phyloP scores from a whole-genome alignment of 2,797 vertebrate genomes.

The Novumbra hubbsi region DNA sequence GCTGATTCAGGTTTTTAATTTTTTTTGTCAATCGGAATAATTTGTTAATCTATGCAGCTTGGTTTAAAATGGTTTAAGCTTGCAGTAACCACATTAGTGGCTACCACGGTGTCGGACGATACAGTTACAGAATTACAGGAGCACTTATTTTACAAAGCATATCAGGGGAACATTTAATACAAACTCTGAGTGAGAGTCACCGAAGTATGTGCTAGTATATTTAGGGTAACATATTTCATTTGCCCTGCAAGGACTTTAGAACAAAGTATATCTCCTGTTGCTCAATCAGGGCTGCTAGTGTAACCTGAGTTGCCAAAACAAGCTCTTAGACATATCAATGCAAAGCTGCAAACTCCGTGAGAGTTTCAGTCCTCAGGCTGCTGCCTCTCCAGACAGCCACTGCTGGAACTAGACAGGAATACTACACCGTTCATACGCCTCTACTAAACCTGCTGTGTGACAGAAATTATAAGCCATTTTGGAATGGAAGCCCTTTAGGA shows the following conservation, averaged over 20 bases:
- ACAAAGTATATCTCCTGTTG: conserved; percentile 28
- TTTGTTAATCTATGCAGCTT: too few relatives aligned
- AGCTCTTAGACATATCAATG: conserved; percentile 12
- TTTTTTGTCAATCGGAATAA: too few relatives aligned
- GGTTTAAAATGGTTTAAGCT: too few relatives aligned
- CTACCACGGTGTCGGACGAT: too few relatives aligned
- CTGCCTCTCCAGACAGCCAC: conserved; percentile 1
- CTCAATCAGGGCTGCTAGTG: conserved; percentile 43
- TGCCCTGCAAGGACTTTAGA: conserved; percentile 16
- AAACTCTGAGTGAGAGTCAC: too few relatives aligned
- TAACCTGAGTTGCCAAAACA: conserved; percentile 35
- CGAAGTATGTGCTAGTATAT: too few relatives aligned
- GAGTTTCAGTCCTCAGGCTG: conserved; percentile 35
- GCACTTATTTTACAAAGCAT: too few relatives aligned
- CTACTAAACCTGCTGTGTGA: conserved; percentile 19
- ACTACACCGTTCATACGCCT: not conserved
- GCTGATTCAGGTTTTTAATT: too few relatives aligned
- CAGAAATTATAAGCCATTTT: conserved; percentile 37
- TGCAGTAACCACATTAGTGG: too few relatives aligned
- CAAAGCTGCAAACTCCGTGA: not conserved
- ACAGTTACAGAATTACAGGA: too few relatives aligned
- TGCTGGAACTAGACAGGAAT: not conserved
- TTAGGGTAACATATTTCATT: too few relatives aligned
- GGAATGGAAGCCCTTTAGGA: conserved; percentile 46
- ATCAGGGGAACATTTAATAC: too few relatives aligned